Conservation (phyloP, 2,113 vertebrate genomes). For the Lasiurus borealis region DNA sequence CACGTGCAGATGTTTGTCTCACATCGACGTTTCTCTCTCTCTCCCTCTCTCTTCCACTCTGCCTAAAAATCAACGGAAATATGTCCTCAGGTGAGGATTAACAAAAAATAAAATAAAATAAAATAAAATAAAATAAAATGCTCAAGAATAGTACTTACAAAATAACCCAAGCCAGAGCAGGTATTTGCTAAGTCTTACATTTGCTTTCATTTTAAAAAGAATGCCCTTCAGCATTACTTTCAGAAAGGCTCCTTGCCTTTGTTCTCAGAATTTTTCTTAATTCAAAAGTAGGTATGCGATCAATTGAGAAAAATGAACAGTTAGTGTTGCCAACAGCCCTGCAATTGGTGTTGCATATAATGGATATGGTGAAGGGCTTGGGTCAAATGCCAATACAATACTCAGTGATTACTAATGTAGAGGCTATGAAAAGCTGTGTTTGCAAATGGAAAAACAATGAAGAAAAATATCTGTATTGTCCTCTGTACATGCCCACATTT, state of each 20-base stretch:
- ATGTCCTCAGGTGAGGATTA: too few relatives aligned
- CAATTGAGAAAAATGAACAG: slow-evolving; percentile 70
- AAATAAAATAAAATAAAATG: slow-evolving; percentile 36
- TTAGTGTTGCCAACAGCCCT: background rate
- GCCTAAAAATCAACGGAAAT: too few relatives aligned
- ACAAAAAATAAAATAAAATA: background rate
- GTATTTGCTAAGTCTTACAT: background rate
- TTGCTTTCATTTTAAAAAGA: background rate
- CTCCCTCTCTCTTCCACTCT: too few relatives aligned
- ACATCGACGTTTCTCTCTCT: too few relatives aligned
- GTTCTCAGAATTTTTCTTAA: slow-evolving; percentile 59
- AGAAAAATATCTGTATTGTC: background rate
- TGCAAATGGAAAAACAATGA: slow-evolving; percentile 32
- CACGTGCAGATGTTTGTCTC: too few relatives aligned
- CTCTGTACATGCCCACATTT: background rate
- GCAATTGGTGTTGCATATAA: background rate
- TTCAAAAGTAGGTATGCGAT: slow-evolving; percentile 30
- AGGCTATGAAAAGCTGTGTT: slow-evolving; percentile 43
- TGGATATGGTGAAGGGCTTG: background rate
- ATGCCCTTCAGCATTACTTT: background rate
- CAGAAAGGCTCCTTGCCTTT: background rate
- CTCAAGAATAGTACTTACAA: background rate
- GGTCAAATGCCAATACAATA: background rate
- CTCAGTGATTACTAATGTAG: slow-evolving; percentile 25
- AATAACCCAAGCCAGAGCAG: background rate